These are phyloP conservation scores for Pseudolaguvia tuberculata DNA, from an alignment of 2,113 vertebrate species.

Conservation along the genomic window DNA sequence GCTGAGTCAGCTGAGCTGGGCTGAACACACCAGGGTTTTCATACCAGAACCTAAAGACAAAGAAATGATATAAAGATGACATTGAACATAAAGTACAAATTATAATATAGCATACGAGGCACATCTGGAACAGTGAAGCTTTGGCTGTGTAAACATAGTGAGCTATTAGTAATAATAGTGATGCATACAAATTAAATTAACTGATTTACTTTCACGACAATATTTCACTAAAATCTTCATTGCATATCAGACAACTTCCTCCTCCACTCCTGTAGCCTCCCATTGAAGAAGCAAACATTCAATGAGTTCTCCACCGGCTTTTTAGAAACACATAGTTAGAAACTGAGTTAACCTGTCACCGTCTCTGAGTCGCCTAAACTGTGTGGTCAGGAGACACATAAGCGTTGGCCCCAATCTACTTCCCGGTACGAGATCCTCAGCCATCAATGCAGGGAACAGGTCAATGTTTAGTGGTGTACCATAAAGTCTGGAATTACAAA, in stretches of 20 bases:
- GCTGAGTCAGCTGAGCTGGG: constrained; percentile 89
- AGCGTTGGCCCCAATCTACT: constrained; percentile 89
- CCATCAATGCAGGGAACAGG: constrained; percentile 93
- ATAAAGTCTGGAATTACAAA: constrained; percentile 74
- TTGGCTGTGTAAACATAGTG: too few species aligned
- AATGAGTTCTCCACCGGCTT: too few species aligned
- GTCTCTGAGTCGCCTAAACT: constrained; percentile 84
- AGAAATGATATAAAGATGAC: neutral
- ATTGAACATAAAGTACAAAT: too few species aligned
- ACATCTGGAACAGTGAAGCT: too few species aligned
- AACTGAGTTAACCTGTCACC: constrained; percentile 81
- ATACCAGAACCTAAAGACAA: constrained; percentile 85
- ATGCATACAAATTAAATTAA: too few species aligned
- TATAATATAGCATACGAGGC: too few species aligned
- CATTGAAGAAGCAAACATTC: too few species aligned
- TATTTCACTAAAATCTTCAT: too few species aligned
- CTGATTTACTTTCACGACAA: too few species aligned
- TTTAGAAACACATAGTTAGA: neutral
- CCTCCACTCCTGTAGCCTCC: too few species aligned
- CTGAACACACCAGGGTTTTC: constrained; percentile 90
- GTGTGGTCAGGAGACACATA: constrained; percentile 86
- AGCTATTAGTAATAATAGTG: too few species aligned
- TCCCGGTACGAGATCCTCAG: constrained; percentile 90
- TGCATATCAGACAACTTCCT: too few species aligned
- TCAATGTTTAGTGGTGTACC: constrained; percentile 90